Conservation (phyloP, 2,797 vertebrate species). For the Pelodytes ibericus region DNA sequence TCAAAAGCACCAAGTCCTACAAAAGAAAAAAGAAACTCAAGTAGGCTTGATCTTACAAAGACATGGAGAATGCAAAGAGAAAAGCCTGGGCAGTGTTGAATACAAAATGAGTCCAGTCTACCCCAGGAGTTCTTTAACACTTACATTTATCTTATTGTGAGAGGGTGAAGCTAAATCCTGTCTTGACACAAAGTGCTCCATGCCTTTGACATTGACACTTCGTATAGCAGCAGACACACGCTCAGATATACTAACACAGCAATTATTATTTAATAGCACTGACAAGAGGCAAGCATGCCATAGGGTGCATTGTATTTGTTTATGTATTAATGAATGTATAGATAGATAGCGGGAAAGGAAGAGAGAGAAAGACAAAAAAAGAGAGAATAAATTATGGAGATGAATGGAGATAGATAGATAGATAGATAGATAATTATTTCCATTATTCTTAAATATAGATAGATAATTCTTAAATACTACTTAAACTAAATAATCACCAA, state of each 20-base stretch:
- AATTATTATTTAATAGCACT: background rate
- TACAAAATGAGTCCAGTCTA: constrained; percentile 81
- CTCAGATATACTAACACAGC: background rate
- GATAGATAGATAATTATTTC: background rate
- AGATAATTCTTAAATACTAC: too few relatives aligned
- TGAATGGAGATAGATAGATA: constrained; percentile 20
- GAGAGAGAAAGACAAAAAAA: background rate
- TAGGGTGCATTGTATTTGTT: background rate
- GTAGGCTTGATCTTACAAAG: constrained; percentile 83
- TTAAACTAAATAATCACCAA: too few relatives aligned
- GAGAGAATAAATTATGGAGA: constrained; percentile 1
- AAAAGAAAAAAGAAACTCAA: constrained; percentile 94
- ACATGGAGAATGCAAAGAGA: constrained; percentile 66
- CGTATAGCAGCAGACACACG: constrained; percentile 34
- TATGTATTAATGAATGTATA: background rate
- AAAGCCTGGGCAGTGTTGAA: constrained; percentile 73
- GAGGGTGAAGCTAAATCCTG: constrained; percentile 65
- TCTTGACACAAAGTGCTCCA: constrained; percentile 67
- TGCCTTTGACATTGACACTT: constrained; percentile 73
- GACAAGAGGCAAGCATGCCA: background rate
- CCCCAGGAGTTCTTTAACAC: constrained; percentile 77
- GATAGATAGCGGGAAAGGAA: background rate
- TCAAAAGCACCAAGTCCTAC: constrained; percentile 89
- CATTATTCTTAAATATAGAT: background rate
- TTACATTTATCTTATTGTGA: constrained; percentile 77